These are phyloP conservation scores for Coregonus sp. DNA, from an alignment of 2,797 vertebrate genomes.

Conservation along the genomic window DNA sequence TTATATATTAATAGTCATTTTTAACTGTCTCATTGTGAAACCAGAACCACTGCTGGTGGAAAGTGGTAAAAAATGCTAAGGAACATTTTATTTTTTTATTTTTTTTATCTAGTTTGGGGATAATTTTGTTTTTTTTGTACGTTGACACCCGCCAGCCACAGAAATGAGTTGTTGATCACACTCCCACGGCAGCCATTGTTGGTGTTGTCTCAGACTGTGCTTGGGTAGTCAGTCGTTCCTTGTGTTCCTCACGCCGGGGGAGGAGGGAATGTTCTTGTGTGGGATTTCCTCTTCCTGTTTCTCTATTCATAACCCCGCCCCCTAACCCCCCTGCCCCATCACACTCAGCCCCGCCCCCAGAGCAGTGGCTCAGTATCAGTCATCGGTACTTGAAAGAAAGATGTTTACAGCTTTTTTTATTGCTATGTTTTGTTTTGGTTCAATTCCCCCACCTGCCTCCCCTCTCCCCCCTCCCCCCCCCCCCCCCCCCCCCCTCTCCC, in stretches of 20 bases:
- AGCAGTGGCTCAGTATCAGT: slow-evolving; percentile 43
- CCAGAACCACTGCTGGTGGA: slow-evolving; percentile 38
- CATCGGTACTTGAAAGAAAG: slow-evolving; percentile 66
- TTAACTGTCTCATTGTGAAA: slow-evolving; percentile 34
- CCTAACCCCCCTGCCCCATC: background rate
- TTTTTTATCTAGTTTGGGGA: slow-evolving; percentile 11
- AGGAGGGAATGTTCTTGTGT: slow-evolving; percentile 17
- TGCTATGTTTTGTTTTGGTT: slow-evolving; percentile 36
- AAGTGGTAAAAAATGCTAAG: slow-evolving; percentile 17
- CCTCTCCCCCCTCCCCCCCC: slow-evolving; percentile 21
- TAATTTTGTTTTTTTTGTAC: slow-evolving; percentile 33
- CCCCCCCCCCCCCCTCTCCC: slow-evolving; percentile 40
- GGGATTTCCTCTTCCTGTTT: slow-evolving; percentile 24
- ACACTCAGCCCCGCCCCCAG: slow-evolving; percentile 13
- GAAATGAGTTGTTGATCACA: slow-evolving; percentile 9
- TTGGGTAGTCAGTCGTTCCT: slow-evolving; percentile 27
- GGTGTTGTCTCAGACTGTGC: slow-evolving; percentile 39
- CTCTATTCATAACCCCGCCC: background rate
- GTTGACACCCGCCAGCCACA: slow-evolving; percentile 27
- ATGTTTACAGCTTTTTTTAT: slow-evolving; percentile 62
- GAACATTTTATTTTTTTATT: too few relatives aligned
- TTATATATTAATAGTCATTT: slow-evolving; percentile 32
- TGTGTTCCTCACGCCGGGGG: slow-evolving; percentile 18
- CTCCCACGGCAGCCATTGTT: slow-evolving; percentile 26
- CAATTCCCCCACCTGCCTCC: slow-evolving; percentile 7